Evolutionary conservation across 2,113 vertebrate genomes (phyloP).

Genomic region (Synchiropus splendidus): DNA sequence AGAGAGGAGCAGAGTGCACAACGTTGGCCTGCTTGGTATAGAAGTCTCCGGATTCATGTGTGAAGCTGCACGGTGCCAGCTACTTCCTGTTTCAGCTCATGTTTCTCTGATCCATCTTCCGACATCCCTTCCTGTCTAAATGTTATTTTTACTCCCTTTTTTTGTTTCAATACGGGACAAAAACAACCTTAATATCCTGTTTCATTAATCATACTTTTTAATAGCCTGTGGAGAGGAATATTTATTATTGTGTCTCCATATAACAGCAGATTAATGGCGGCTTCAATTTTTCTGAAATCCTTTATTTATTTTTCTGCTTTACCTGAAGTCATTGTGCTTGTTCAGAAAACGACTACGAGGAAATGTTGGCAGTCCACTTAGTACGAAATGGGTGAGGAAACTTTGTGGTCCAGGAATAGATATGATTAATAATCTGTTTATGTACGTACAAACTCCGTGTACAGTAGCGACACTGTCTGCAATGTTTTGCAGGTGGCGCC

Average conservation of each 20-base stretch:
- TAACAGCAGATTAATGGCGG: no score
- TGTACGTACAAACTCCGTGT: slow-evolving; percentile 7
- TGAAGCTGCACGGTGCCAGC: slow-evolving; percentile 29
- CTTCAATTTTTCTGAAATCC: slow-evolving; percentile 31
- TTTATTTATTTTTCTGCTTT: slow-evolving; percentile 54
- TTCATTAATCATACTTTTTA: no score
- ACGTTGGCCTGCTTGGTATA: slow-evolving; percentile 37
- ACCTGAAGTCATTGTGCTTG: slow-evolving; percentile 41
- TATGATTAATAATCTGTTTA: slow-evolving; percentile 20
- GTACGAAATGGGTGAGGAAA: slow-evolving; percentile 19
- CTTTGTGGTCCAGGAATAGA: slow-evolving; percentile 10
- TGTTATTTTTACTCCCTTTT: slow-evolving; percentile 1
- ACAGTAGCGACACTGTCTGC: slow-evolving; percentile 42
- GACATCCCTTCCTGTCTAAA: slow-evolving; percentile 31
- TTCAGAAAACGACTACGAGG: slow-evolving; percentile 37
- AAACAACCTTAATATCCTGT: no score
- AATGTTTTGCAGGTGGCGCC: slow-evolving; percentile 46
- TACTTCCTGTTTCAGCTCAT: slow-evolving; percentile 36
- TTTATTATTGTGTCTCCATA: slow-evolving; percentile 2
- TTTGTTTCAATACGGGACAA: no score
- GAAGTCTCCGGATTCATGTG: slow-evolving; percentile 18
- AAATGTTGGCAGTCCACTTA: no score
- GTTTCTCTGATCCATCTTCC: slow-evolving; percentile 34
- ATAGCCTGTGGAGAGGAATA: not conserved
- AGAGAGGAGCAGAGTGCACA: slow-evolving; percentile 20